phyloP scores from a whole-genome alignment of 1,140 invertebrate genomes.

The Nymphalis io region DNA sequence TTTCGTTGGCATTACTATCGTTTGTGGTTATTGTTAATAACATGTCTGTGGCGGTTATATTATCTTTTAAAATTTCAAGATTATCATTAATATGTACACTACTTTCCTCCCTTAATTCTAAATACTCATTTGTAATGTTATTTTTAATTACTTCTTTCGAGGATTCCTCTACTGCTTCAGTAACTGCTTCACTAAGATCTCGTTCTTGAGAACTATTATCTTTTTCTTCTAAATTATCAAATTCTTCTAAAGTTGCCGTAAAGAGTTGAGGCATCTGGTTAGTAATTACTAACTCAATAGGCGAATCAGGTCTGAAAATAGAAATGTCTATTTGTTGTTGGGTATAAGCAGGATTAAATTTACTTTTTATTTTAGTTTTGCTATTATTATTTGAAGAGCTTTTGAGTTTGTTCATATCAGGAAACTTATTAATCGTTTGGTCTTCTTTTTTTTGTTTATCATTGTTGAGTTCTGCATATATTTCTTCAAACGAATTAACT shows the following conservation, averaged over 20 bases:
- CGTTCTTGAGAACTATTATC: neutral
- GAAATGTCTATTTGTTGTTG: constrained; percentile 44
- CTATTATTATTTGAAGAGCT: constrained; percentile 1
- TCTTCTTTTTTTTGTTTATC: constrained; percentile 20
- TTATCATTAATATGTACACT: neutral
- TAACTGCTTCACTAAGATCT: neutral
- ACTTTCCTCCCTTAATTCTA: neutral
- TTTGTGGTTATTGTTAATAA: neutral
- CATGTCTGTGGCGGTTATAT: neutral
- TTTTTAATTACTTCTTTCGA: neutral
- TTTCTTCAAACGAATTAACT: constrained; percentile 73
- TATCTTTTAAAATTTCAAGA: neutral
- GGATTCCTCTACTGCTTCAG: neutral
- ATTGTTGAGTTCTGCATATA: constrained; percentile 64
- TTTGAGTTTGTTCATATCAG: constrained; percentile 7
- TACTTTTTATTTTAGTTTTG: neutral
- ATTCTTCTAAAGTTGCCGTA: constrained; percentile 44
- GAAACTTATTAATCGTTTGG: constrained; percentile 8
- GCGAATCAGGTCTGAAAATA: constrained; percentile 39
- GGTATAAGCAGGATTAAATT: constrained; percentile 24
- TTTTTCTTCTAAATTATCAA: constrained; percentile 21
- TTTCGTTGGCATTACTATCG: neutral
- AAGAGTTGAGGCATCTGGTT: constrained; percentile 39
- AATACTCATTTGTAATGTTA: neutral
- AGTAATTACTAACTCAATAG: constrained; percentile 43